Conservation (phyloP, 2,888 invertebrate genomes). For the Tenthredo mesomela region DNA sequence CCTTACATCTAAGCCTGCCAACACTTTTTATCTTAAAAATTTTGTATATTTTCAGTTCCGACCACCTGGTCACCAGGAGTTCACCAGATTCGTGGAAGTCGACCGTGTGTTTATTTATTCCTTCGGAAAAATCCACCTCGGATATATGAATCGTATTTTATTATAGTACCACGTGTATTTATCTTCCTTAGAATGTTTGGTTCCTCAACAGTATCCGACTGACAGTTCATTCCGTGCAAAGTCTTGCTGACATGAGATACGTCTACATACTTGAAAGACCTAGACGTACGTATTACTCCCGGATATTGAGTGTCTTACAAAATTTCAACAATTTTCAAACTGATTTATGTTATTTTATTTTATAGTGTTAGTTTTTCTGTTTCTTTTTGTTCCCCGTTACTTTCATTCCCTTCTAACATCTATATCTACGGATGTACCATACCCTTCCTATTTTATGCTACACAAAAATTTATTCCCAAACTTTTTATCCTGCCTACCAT, state of each 20-base stretch:
- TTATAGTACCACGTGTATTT: neutral
- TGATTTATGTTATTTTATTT: neutral
- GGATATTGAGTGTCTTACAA: neutral
- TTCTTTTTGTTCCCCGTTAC: neutral
- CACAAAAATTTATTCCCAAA: neutral
- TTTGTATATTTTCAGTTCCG: neutral
- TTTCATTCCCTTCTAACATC: neutral
- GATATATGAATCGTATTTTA: neutral
- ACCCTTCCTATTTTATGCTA: neutral
- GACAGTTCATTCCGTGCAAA: conserved; percentile 14
- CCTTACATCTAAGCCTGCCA: neutral
- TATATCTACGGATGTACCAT: neutral
- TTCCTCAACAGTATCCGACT: neutral
- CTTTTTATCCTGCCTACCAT: neutral
- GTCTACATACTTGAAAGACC: neutral
- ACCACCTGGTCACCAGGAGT: conserved; percentile 2
- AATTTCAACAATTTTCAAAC: neutral
- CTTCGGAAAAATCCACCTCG: neutral
- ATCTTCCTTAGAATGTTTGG: conserved; percentile 11
- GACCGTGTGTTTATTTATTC: conserved; percentile 7
- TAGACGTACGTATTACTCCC: conserved; percentile 1
- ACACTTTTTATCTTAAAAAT: neutral
- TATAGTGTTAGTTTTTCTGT: neutral
- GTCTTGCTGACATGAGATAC: neutral
- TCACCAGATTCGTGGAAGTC: neutral